Conservation (phyloP, 2,113 vertebrate genomes). For the Motacilla tschutschensis region DNA sequence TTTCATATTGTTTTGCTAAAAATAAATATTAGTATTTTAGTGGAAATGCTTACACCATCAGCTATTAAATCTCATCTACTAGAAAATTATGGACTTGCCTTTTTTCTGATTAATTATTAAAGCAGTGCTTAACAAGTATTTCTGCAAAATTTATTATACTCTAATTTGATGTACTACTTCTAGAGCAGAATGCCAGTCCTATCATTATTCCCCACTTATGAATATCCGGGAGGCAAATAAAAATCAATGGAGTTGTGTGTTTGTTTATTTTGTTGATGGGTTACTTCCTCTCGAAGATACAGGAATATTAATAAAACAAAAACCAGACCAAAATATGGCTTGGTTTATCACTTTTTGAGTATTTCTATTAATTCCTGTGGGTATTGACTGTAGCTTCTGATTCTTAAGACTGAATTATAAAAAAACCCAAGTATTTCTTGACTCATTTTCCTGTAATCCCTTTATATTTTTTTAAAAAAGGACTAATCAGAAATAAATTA, state of each 20-base stretch:
- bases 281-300: background rate
- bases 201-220: background rate
- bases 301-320: background rate
- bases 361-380: background rate
- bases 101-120: constrained; percentile 18
- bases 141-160: background rate
- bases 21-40: background rate
- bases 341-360: background rate
- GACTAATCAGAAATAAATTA: background rate
- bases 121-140: background rate
- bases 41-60: background rate
- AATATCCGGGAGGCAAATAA: background rate
- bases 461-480: background rate
- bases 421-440: background rate
- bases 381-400: background rate
- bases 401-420: background rate
- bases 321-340: background rate
- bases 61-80: background rate
- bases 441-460: background rate
- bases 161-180: background rate
- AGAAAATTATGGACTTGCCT: background rate
- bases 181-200: background rate
- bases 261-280: background rate
- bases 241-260: background rate
- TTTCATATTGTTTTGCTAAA: background rate